A percentile compares a stretch with the other conserved stretches of the same genome.
These are phyloP conservation scores for Galleria mellonella DNA, from an alignment of 1,140 invertebrate species.

Conservation along the genomic window DNA sequence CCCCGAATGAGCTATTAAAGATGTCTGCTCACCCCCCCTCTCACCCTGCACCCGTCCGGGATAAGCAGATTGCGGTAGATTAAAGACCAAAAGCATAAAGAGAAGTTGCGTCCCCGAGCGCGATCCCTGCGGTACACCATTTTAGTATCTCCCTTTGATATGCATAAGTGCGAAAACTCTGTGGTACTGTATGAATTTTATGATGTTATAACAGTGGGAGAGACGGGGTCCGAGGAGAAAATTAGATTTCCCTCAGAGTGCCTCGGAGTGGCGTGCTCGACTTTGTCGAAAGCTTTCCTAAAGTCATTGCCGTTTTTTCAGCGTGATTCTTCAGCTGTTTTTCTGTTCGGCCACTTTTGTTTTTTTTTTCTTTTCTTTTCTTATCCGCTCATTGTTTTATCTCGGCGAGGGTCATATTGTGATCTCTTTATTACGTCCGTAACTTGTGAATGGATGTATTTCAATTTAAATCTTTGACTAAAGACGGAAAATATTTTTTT, in stretches of 20 bases:
- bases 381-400: conserved; percentile 37
- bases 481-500: too few relatives aligned
- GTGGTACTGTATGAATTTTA: conserved; percentile 35
- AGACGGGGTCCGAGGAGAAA: conserved; percentile 43
- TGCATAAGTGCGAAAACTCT: conserved; percentile 45
- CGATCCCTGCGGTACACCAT: conserved; percentile 25
- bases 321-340: conserved; percentile 41
- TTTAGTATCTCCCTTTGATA: conserved; percentile 33
- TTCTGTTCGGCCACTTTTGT: conserved; percentile 46
- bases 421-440: conserved; percentile 23
- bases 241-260: conserved; percentile 63
- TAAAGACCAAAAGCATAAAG: conserved; percentile 64
- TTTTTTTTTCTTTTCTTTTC: too few relatives aligned
- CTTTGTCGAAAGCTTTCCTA: conserved; percentile 50
- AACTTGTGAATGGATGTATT: conserved; percentile 17
- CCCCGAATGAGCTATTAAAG: conserved; percentile 70
- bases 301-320: conserved; percentile 26
- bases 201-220: conserved; percentile 31
- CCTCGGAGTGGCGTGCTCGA: conserved; percentile 39
- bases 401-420: conserved; percentile 19
- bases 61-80: conserved; percentile 69
- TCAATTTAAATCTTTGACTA: conserved; percentile 14
- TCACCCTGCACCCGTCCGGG: conserved; percentile 18
- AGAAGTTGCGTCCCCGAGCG: conserved; percentile 22
- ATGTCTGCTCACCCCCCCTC: conserved; percentile 38